Evolutionary conservation across 2,888 invertebrate species (phyloP), one percentile per base, ranked within the genome.

Genomic region (Andrena haemorrhoa): DNA sequence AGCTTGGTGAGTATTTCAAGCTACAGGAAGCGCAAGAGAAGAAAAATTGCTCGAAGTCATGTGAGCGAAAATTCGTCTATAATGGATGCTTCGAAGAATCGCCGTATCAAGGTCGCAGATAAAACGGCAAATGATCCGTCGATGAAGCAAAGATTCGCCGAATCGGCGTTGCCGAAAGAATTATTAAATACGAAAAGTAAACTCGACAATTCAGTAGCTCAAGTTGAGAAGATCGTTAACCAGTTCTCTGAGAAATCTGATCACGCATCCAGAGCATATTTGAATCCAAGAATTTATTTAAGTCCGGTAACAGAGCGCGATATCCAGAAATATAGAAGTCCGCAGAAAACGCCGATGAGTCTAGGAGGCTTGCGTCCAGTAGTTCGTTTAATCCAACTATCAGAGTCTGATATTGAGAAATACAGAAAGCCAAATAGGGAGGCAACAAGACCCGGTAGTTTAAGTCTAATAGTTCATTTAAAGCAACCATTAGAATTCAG

Each of bases 331-430:
- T 64, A 33, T n/a, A 56, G 47, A 31, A 35, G 6, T 2, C 6
- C 23, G 23, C 53, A 20, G 2, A 2, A 33, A n/a, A 4, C 8
- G 56, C 33, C 10, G 26, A 10, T 1, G 26, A 56, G 8, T 10
- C 10, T 2, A 5, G 16, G n/a, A 16, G 58, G 64, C 35, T 56
- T 60, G 12, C 29, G 49, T 1, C 26, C 75, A 65, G 26, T 2
- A 16, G 53, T 70, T 61, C 26, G 16, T 16, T 33, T 81, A n/a
- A 33, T 41, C 58, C 29, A 16, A 60, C 31, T 76, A 31, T 23
- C 64, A 6, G 2, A 35, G 0, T 6, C 51, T n/a, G 6, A 47
- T 16, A 47, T 72, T n/a, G 0, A 29, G 33, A 66, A 49, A 65
- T 65, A 60, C 49, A 31, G 29, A 49, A 61, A 23, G 3, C 8